phyloP scores from a whole-genome alignment of 2,888 invertebrate genomes.

The Tenthredo scrophulariae region DNA sequence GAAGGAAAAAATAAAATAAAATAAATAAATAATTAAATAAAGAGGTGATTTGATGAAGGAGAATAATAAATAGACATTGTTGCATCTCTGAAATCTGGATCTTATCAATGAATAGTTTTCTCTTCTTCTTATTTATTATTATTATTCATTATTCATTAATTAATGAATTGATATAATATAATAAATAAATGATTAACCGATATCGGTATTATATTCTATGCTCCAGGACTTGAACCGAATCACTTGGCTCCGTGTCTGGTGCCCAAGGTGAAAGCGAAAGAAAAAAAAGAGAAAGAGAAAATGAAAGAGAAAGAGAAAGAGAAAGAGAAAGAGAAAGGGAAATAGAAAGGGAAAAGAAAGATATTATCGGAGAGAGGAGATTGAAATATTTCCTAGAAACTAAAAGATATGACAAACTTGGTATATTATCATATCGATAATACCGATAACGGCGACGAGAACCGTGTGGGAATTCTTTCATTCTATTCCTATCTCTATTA shows the following conservation, averaged over 20 bases:
- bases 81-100: conserved; percentile 70
- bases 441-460: not conserved
- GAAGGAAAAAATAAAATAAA: conserved; percentile 50
- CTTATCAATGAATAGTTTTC: not conserved
- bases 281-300: conserved; percentile 57
- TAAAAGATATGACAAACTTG: not conserved
- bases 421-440: not conserved
- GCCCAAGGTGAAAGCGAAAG: conserved; percentile 71
- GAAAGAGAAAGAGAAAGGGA: not conserved
- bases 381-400: not conserved
- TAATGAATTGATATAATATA: conserved; percentile 26
- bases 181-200: conserved; percentile 64
- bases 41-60: too few relatives aligned
- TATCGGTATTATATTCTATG: conserved; percentile 73
- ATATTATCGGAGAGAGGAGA: not conserved
- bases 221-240: conserved; percentile 77
- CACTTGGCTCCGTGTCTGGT: conserved; percentile 74
- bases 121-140: not conserved
- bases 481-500: not conserved
- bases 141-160: not conserved
- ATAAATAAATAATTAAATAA: too few relatives aligned
- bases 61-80: conserved; percentile 75
- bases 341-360: not conserved
- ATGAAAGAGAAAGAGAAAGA: not conserved
- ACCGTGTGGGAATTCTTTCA: not conserved